These are phyloP conservation scores for Campylomormyrus tamandua DNA, from an alignment of 2,113 vertebrate genomes.

Conservation along the genomic window DNA sequence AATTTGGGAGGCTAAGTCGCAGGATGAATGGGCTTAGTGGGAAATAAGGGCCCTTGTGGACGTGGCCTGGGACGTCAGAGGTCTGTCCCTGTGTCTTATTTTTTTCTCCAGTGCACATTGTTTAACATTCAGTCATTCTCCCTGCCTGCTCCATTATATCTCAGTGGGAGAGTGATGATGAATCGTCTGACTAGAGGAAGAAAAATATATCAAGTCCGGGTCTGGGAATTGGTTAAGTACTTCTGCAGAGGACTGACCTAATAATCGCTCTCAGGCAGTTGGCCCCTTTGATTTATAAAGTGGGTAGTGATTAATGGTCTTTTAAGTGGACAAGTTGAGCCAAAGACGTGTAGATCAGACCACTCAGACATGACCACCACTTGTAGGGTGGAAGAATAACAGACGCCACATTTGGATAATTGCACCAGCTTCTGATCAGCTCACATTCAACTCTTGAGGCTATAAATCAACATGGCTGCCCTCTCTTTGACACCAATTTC, in stretches of 20 bases:
- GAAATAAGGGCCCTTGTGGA: conserved; percentile 53
- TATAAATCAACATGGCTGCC: conserved; percentile 67
- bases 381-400: conserved; percentile 63
- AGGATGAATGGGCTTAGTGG: conserved; percentile 52
- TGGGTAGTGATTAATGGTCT: conserved; percentile 89
- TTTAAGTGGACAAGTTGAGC: conserved; percentile 89
- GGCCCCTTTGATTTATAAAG: conserved; percentile 93
- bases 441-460: conserved; percentile 62
- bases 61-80: conserved; percentile 55
- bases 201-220: conserved; percentile 70
- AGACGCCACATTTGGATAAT: conserved; percentile 60
- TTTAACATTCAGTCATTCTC: conserved; percentile 61
- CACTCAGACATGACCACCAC: conserved; percentile 68
- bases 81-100: conserved; percentile 44
- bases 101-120: conserved; percentile 51
- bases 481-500: conserved; percentile 58
- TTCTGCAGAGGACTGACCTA: conserved; percentile 76
- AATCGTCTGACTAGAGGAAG: conserved; percentile 75
- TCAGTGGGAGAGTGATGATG: conserved; percentile 82
- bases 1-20: conserved; percentile 53
- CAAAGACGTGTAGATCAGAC: conserved; percentile 64
- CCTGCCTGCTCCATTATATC: conserved; percentile 71
- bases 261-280: conserved; percentile 72
- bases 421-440: conserved; percentile 55
- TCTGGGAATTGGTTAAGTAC: conserved; percentile 95